phyloP scores from a whole-genome alignment of 2,797 vertebrate genomes.

The Sandelia bainsii region DNA sequence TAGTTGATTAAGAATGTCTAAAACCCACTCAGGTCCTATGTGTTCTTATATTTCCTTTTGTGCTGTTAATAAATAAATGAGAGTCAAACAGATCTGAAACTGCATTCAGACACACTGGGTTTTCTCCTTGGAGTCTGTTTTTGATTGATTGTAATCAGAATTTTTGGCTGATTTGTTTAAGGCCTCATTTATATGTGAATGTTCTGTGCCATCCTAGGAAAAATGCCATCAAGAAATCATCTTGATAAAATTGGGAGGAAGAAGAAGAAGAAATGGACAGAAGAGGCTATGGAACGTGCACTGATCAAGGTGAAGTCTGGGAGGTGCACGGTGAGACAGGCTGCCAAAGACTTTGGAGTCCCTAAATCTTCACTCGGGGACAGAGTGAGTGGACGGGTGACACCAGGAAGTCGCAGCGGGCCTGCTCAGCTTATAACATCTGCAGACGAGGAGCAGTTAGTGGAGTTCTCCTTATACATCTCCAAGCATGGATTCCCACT shows the following conservation, averaged over 20 bases:
- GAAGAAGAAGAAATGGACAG: constrained; percentile 81
- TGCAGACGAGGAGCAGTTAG: constrained; percentile 74
- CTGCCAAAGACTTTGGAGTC: constrained; percentile 78
- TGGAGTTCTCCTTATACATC: constrained; percentile 78
- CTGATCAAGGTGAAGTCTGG: constrained; percentile 76
- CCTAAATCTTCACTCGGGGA: constrained; percentile 81
- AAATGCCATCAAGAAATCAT: constrained; percentile 79
- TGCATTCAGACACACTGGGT: too few relatives aligned
- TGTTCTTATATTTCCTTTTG: too few relatives aligned
- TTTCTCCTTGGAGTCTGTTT: too few relatives aligned
- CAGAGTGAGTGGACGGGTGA: constrained; percentile 78
- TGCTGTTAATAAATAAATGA: too few relatives aligned
- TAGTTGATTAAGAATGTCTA: too few relatives aligned
- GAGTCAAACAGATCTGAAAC: too few relatives aligned
- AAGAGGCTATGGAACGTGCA: constrained; percentile 77
- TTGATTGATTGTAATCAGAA: too few relatives aligned
- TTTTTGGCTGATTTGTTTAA: background rate
- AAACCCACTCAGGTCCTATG: too few relatives aligned
- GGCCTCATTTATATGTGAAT: background rate
- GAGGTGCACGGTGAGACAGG: constrained; percentile 75
- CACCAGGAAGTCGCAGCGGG: constrained; percentile 78
- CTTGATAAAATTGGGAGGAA: constrained; percentile 78
- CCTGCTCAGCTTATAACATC: constrained; percentile 78
- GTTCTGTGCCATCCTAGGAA: constrained; percentile 33
- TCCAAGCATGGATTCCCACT: constrained; percentile 79